Evolutionary conservation across 2,888 invertebrate species (phyloP).

Genomic region (Leucophenga maculata): DNA sequence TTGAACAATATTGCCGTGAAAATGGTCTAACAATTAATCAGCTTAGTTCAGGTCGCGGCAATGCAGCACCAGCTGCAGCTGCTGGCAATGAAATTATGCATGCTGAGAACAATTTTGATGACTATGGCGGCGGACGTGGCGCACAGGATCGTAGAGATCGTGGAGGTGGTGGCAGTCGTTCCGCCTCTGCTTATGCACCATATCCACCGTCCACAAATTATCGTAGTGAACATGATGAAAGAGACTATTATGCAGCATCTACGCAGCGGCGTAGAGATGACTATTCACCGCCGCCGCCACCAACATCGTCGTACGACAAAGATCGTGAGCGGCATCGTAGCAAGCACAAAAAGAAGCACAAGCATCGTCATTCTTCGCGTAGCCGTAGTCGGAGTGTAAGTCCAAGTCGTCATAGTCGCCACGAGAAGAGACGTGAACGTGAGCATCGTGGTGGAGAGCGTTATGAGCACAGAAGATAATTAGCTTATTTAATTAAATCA

Average conservation of each 20-base stretch:
- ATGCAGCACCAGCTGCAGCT: conserved; percentile 22
- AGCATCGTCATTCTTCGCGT: conserved; percentile 66
- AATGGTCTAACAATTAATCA: conserved; percentile 69
- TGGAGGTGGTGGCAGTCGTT: conserved; percentile 35
- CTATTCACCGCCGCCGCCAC: conserved; percentile 48
- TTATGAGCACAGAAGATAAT: conserved; percentile 15
- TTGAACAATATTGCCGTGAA: conserved; percentile 77
- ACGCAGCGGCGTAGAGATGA: conserved; percentile 54
- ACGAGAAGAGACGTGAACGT: conserved; percentile 50
- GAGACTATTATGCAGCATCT: conserved; percentile 54
- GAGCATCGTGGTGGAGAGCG: conserved; percentile 2
- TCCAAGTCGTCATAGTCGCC: conserved; percentile 57
- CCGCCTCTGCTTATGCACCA: conserved; percentile 12
- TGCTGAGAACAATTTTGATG: conserved; percentile 49
- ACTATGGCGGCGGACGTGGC: conserved; percentile 63
- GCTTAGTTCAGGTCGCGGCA: conserved; percentile 55
- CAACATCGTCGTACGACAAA: conserved; percentile 30
- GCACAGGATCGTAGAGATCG: conserved; percentile 47
- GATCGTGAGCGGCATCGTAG: conserved; percentile 61
- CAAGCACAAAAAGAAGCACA: conserved; percentile 70
- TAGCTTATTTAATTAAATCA: background rate
- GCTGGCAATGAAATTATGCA: conserved; percentile 29
- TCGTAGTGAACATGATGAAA: conserved; percentile 68
- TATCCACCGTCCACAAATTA: conserved; percentile 48
- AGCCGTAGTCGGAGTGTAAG: conserved; percentile 63